Evolutionary conservation across 1,140 invertebrate genomes (phyloP).

Genomic region (Bombus polaris): DNA sequence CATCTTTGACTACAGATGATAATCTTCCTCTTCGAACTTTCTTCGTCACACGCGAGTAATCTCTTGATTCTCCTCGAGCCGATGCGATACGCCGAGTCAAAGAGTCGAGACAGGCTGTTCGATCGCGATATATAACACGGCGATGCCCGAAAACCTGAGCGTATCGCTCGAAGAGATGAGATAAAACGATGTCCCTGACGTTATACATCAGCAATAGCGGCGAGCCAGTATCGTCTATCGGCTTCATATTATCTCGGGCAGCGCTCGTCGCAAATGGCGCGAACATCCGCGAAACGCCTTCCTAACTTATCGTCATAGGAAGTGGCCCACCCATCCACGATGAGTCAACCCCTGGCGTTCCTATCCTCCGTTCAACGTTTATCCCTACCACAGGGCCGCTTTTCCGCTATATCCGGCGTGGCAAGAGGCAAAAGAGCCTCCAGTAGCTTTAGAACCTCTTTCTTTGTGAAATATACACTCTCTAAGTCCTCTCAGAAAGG

Average conservation of each 20-base stretch:
- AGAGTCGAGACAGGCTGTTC: not conserved
- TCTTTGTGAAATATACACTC: constrained; percentile 26
- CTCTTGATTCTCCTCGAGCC: not conserved
- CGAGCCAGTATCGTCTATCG: constrained; percentile 74
- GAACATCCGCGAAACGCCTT: constrained; percentile 78
- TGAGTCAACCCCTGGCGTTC: constrained; percentile 15
- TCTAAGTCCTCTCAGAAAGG: constrained; percentile 36
- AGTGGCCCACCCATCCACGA: constrained; percentile 72
- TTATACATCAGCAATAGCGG: constrained; percentile 71
- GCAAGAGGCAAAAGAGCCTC: constrained; percentile 53
- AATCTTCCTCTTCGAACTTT: not conserved
- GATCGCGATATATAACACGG: not conserved
- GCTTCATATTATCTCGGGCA: constrained; percentile 72
- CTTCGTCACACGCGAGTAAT: not conserved
- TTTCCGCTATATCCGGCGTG: constrained; percentile 63
- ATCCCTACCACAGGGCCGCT: constrained; percentile 33
- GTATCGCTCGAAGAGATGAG: constrained; percentile 45
- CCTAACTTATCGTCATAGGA: constrained; percentile 79
- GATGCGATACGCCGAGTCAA: not conserved
- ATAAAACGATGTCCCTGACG: constrained; percentile 55
- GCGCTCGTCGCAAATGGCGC: constrained; percentile 78
- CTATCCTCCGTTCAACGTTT: not conserved
- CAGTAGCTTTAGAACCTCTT: constrained; percentile 38
- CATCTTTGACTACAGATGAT: not conserved
- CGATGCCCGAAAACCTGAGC: constrained; percentile 27